A percentile compares a stretch with the other conserved stretches of the same genome.
phyloP scores from a whole-genome alignment of 2,797 vertebrate species.

The Tragopan temminckii region DNA sequence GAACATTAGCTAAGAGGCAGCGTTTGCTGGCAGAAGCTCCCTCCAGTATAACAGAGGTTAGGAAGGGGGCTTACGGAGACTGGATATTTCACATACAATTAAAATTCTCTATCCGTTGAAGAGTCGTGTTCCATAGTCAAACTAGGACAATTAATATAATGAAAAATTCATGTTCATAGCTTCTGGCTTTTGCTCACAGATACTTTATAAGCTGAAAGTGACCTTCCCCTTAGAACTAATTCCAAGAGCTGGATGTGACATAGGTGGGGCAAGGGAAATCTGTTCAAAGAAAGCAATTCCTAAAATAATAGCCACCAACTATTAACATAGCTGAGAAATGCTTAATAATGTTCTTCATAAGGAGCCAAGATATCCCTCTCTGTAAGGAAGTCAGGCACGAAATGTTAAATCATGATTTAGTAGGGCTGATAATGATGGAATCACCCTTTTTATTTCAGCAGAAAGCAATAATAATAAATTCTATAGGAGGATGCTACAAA shows the following conservation, averaged over 20 bases:
- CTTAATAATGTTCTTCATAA: background rate
- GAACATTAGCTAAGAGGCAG: constrained; percentile 57
- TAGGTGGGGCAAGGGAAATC: constrained; percentile 31
- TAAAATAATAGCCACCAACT: constrained; percentile 8
- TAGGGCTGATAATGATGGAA: background rate
- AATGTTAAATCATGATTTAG: background rate
- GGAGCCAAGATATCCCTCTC: background rate
- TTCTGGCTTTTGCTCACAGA: constrained; percentile 60
- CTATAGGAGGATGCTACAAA: constrained; percentile 52
- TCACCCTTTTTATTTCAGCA: constrained; percentile 54
- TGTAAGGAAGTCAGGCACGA: background rate
- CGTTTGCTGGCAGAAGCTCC: constrained; percentile 50
- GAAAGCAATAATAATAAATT: constrained; percentile 60
- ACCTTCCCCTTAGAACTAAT: constrained; percentile 66
- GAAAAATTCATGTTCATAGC: constrained; percentile 77
- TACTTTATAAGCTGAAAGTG: constrained; percentile 61
- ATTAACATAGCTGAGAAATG: background rate
- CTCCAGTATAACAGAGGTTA: constrained; percentile 42
- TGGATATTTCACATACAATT: constrained; percentile 77
- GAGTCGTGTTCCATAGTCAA: constrained; percentile 66
- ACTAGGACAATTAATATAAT: constrained; percentile 77
- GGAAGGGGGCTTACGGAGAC: constrained; percentile 41
- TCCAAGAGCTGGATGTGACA: constrained; percentile 24
- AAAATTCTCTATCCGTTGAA: constrained; percentile 63
- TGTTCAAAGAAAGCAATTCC: constrained; percentile 45